Evolutionary conservation across 2,797 vertebrate genomes (phyloP).

Genomic region (Peromyscus melanophrys): DNA sequence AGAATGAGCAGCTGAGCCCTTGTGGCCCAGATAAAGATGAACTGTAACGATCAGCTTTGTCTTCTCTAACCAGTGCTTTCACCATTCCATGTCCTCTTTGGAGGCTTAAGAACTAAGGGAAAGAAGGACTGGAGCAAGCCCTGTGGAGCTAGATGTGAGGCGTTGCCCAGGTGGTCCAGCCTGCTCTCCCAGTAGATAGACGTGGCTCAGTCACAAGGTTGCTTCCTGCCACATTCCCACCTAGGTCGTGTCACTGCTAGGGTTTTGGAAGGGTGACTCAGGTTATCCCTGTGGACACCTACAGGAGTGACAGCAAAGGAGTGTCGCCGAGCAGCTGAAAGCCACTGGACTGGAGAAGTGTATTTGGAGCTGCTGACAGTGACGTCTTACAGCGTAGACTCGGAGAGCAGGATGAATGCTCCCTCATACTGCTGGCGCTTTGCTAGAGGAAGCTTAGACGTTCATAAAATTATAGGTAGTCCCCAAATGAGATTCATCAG

Average conservation of each 20-base stretch:
- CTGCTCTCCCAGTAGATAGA: background rate
- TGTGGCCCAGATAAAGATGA: background rate
- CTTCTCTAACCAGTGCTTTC: slow-evolving; percentile 19
- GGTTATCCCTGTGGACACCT: background rate
- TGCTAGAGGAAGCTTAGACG: background rate
- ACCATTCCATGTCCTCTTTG: background rate
- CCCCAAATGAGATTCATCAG: slow-evolving; percentile 1
- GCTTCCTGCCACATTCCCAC: background rate
- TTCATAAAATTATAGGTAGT: background rate
- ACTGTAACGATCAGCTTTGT: background rate
- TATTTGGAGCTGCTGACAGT: background rate
- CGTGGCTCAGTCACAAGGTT: background rate
- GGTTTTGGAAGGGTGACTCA: background rate
- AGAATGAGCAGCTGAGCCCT: background rate
- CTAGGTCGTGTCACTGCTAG: background rate
- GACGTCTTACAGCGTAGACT: background rate
- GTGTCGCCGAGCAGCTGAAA: background rate
- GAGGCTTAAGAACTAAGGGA: background rate
- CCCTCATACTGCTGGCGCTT: background rate
- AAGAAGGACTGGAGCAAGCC: background rate
- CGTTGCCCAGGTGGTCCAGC: background rate
- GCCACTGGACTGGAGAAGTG: background rate
- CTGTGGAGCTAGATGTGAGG: background rate
- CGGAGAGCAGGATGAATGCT: background rate
- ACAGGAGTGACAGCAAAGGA: background rate